Conservation (phyloP, 2,797 vertebrate species). For the Danio choprae region DNA sequence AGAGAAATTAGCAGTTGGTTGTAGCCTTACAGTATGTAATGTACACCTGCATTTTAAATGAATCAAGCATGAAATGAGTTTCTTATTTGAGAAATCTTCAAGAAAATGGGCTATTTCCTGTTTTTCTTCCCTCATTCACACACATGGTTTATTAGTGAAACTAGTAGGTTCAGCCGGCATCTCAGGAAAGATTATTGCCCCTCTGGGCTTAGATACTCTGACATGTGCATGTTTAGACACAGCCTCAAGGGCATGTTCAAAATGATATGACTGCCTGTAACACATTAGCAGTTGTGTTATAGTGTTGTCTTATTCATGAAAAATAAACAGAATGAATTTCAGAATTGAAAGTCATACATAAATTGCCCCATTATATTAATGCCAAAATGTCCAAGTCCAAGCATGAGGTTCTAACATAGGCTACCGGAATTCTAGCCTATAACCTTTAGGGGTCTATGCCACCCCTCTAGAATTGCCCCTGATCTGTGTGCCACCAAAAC, state of each 20-base stretch:
- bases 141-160: slow-evolving; percentile 15
- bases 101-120: slow-evolving; percentile 28
- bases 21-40: slow-evolving; percentile 27
- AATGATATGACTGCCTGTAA: background rate
- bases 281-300: background rate
- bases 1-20: slow-evolving; percentile 31
- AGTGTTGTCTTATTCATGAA: background rate
- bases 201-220: slow-evolving; percentile 7
- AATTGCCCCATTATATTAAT: background rate
- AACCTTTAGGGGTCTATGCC: no score
- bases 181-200: slow-evolving; percentile 29
- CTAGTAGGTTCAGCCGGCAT: slow-evolving; percentile 8
- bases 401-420: no score
- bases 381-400: background rate
- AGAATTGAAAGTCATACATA: background rate
- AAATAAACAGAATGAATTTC: background rate
- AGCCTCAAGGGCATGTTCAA: background rate
- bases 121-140: background rate
- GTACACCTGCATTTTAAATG: slow-evolving; percentile 22
- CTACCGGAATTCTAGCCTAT: no score
- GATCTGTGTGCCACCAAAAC: no score
- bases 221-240: slow-evolving; percentile 37
- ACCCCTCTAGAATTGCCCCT: no score
- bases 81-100: slow-evolving; percentile 17
- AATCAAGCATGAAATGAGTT: slow-evolving; percentile 28